Conservation (phyloP, 2,113 vertebrate genomes). For the Oncorhynchus keta region DNA sequence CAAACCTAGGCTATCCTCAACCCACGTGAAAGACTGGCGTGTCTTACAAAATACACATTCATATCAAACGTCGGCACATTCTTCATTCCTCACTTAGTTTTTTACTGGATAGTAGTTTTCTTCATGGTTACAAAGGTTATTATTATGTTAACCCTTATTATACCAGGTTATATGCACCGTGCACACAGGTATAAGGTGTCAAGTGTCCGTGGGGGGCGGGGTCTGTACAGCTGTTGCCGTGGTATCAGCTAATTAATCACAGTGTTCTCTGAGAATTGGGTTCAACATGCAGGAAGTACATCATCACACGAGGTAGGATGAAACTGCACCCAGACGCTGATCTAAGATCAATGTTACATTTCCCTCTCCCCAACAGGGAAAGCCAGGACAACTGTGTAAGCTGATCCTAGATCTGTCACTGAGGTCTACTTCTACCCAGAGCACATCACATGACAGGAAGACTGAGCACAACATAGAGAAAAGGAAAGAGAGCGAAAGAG, state of each 20-base stretch:
- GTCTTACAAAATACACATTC: background rate
- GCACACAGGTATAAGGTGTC: conserved; percentile 32
- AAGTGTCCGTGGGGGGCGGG: conserved; percentile 13
- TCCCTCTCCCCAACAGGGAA: background rate
- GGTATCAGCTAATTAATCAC: conserved; percentile 59
- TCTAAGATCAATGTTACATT: conserved; percentile 32
- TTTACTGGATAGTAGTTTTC: too few species aligned
- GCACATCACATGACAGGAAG: conserved; percentile 26
- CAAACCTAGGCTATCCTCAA: too few species aligned
- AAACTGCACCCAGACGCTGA: conserved; percentile 26
- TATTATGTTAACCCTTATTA: background rate
- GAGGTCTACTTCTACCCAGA: conserved; percentile 26
- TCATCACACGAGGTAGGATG: conserved; percentile 38
- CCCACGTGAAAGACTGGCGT: conserved; percentile 2
- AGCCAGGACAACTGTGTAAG: background rate
- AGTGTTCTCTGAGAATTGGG: conserved; percentile 61
- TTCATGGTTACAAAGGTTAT: too few species aligned
- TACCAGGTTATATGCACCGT: conserved; percentile 43
- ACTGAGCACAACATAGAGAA: background rate
- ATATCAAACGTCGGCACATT: too few species aligned
- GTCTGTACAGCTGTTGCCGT: conserved; percentile 26
- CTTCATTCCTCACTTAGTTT: too few species aligned
- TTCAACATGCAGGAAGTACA: conserved; percentile 66
- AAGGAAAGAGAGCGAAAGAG: too few species aligned
- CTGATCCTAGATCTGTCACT: conserved; percentile 37